Base-by-base conservation (phyloP, 2,113 vertebrate genomes). In the Hemiprocne comata region DNA sequence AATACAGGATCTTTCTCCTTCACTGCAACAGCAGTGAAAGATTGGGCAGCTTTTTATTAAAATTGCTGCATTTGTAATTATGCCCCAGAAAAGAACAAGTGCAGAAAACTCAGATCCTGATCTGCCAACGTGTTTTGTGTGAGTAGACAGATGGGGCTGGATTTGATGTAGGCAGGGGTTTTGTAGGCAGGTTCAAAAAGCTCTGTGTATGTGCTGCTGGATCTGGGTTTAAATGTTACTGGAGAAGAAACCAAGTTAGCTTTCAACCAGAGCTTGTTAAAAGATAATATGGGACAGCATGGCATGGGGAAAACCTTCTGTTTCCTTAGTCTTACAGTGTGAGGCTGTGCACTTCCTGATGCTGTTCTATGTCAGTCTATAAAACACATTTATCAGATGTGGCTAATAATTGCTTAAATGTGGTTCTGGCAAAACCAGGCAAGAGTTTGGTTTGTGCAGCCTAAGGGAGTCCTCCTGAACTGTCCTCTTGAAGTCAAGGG, bases 1-100 rank as follows among this genome's bases (percentile, higher is more conserved):
- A 85, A 93, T 88, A 75, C 75, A 20, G 60, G 42, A 82, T 92
- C 73, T 86, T 95, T 92, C 34, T 94, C 57, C 81, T 66, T 55
- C 46, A 11, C 28, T 86, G 73, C 44, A 81, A 61, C 7, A 55
- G 40, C 92, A 78, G n/a, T 40, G 42, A 76, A 93, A 62, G 57
- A 54, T 89, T 40, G 61, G 28, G 53, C 44, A 74, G 53, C 54
- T 70, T 92, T 76, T 94, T 87, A 92, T 84, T 73, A 93, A 76
- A 92, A 89, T 48, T 66, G 57, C 70, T 55, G 58, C 50, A 51
- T 81, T 78, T 86, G 75, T 78, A 73, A 87, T 89, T 80, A 42
- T 1, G 2, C 15, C 31, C 17, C 61, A 51, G 54, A 84, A 96
- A 86, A 89, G 89, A 92, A 81, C 88, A 90, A 70, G 50, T n/a